Percentiles rank a stretch among this genome's conserved stretches.
Evolutionary conservation across 1,140 invertebrate genomes (phyloP).

Genomic region (Pseudachorutes palmiensis): DNA sequence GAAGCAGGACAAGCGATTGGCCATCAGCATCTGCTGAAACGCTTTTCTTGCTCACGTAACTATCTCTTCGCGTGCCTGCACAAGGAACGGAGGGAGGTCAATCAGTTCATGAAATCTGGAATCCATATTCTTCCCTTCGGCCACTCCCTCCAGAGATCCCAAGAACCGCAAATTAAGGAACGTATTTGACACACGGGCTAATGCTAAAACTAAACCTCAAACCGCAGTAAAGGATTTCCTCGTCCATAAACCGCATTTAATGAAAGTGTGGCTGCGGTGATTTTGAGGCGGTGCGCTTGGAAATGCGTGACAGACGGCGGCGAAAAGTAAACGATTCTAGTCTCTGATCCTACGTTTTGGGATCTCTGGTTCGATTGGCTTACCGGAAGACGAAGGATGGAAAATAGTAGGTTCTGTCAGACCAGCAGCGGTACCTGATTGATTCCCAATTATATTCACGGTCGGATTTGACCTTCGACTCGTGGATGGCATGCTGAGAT

Average conservation of each 20-base stretch:
- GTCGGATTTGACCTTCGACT: conserved; percentile 34
- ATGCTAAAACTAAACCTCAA: not conserved
- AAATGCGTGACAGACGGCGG: too few species aligned
- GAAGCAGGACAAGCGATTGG: conserved; percentile 19
- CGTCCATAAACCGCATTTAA: too few species aligned
- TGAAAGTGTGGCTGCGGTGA: too few species aligned
- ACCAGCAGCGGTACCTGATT: conserved; percentile 24
- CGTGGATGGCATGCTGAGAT: conserved; percentile 11
- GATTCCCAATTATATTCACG: conserved; percentile 33
- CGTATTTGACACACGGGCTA: too few species aligned
- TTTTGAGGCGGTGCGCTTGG: too few species aligned
- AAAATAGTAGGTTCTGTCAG: conserved; percentile 18
- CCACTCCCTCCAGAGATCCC: conserved; percentile 10
- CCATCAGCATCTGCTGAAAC: conserved; percentile 35
- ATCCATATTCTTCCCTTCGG: not conserved
- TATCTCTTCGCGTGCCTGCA: conserved; percentile 31
- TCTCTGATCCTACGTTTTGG: not conserved
- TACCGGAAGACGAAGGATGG: conserved; percentile 34
- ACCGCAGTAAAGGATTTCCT: not conserved
- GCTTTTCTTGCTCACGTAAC: conserved; percentile 35
- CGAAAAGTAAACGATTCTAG: too few species aligned
- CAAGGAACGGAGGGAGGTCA: too few species aligned
- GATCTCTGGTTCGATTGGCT: conserved; percentile 10
- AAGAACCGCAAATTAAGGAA: not conserved
- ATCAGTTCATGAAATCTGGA: too few species aligned